Evolutionary conservation across 2,888 invertebrate genomes (phyloP).

Genomic region (Cantharis rufa): DNA sequence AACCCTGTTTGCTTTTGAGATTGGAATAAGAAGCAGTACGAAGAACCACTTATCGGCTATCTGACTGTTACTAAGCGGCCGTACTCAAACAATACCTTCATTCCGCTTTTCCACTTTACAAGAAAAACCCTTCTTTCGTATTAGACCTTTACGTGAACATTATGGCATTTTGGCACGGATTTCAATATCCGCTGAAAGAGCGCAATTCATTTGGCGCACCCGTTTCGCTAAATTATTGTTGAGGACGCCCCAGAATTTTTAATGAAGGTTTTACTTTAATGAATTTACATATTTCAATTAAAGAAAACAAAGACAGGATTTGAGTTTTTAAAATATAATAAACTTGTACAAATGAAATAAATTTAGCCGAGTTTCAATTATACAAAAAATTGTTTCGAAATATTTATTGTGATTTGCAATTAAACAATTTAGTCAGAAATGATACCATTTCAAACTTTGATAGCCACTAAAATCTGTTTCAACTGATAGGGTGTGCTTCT

Average conservation of each 20-base stretch:
- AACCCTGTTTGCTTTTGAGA: slow-evolving; percentile 25
- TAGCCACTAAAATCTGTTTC: slow-evolving; percentile 19
- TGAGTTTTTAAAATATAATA: neutral
- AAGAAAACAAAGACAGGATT: slow-evolving; percentile 4
- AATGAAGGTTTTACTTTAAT: slow-evolving; percentile 25
- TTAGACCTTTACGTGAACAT: slow-evolving; percentile 24
- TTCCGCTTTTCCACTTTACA: slow-evolving; percentile 25
- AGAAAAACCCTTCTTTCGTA: slow-evolving; percentile 23
- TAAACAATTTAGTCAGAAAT: slow-evolving; percentile 7
- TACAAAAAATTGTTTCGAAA: neutral
- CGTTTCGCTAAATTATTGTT: slow-evolving; percentile 28
- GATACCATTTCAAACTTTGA: slow-evolving; percentile 2
- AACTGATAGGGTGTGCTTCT: slow-evolving; percentile 22
- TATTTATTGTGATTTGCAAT: slow-evolving; percentile 1
- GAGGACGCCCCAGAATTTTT: slow-evolving; percentile 26
- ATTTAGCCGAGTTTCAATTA: neutral
- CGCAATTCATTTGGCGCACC: slow-evolving; percentile 29
- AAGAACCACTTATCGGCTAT: slow-evolving; percentile 28
- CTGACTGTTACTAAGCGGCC: slow-evolving; percentile 28
- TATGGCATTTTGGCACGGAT: slow-evolving; percentile 29
- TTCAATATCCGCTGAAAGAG: slow-evolving; percentile 28
- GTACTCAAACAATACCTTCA: slow-evolving; percentile 27
- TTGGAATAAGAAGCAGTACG: slow-evolving; percentile 24
- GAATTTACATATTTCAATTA: slow-evolving; percentile 24
- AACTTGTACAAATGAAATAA: neutral